Evolutionary conservation across 30 jellyfish, hydroid and myxozoan genomes (phyloP).

Genomic region (Aurelia sp.): DNA sequence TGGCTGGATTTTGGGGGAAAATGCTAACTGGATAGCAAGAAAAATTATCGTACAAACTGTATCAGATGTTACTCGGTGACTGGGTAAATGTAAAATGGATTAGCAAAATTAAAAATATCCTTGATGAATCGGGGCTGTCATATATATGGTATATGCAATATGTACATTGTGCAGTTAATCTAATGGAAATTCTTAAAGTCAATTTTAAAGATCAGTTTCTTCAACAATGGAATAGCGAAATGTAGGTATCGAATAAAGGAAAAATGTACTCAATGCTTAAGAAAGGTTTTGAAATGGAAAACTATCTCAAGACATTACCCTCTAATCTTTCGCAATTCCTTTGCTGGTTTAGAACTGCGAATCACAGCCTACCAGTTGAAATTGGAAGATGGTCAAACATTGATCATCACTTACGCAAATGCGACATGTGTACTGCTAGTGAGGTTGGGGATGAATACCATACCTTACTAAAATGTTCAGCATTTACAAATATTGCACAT

Average conservation of each 20-base stretch:
- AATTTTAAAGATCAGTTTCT: not conserved
- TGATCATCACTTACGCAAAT: too few relatives aligned
- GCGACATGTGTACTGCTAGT: too few relatives aligned
- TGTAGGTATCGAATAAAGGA: not conserved
- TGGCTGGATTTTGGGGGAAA: too few relatives aligned
- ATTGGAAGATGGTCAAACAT: too few relatives aligned
- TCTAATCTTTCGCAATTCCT: too few relatives aligned
- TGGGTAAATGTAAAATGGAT: not conserved
- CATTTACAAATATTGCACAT: too few relatives aligned
- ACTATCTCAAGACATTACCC: too few relatives aligned
- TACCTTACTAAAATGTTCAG: too few relatives aligned
- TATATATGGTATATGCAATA: not conserved
- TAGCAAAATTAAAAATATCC: not conserved
- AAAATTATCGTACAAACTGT: not conserved
- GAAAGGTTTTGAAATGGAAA: not conserved
- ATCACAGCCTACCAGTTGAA: too few relatives aligned
- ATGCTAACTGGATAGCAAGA: not conserved
- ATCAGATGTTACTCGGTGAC: not conserved
- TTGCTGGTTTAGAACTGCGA: too few relatives aligned
- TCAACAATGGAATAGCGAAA: conserved; percentile 4
- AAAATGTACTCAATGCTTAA: not conserved
- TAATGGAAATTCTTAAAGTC: not conserved
- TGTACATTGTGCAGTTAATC: not conserved
- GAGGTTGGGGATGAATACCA: too few relatives aligned
- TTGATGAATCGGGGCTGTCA: not conserved